A percentile compares a stretch with the other conserved stretches of the same genome.
Conservation (phyloP, 2,797 vertebrate species). For the Squalus acanthias region DNA sequence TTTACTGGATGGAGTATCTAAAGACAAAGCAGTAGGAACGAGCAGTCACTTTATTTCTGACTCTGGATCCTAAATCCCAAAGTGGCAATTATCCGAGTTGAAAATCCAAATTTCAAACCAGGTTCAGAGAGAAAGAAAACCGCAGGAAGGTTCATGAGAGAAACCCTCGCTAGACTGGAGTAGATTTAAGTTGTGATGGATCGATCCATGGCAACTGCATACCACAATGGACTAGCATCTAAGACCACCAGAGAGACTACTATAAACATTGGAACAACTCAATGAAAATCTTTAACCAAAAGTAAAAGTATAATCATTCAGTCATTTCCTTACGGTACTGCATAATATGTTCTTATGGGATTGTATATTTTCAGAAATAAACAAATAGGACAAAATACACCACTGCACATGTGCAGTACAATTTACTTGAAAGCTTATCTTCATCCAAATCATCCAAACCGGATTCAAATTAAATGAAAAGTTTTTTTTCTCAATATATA, state of each 20-base stretch:
- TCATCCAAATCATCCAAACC: background rate
- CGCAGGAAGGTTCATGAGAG: background rate
- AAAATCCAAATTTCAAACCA: background rate
- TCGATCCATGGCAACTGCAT: background rate
- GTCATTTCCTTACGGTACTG: background rate
- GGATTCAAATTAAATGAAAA: background rate
- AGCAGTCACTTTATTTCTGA: background rate
- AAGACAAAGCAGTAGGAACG: background rate
- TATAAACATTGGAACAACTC: background rate
- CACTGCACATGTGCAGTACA: background rate
- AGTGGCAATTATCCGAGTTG: background rate
- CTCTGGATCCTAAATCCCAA: background rate
- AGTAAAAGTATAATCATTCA: background rate
- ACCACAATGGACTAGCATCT: background rate
- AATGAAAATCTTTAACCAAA: background rate
- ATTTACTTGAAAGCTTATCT: background rate
- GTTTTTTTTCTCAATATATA: background rate
- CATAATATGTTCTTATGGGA: background rate
- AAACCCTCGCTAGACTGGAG: background rate
- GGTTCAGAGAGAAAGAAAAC: background rate
- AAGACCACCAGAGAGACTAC: background rate
- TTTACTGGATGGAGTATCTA: background rate
- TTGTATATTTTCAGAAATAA: background rate
- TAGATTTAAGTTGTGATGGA: background rate
- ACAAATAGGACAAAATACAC: background rate